Conservation (phyloP, 2,113 vertebrate genomes). For the crab-eating macaque (Macaca fascicularis) region DNA sequence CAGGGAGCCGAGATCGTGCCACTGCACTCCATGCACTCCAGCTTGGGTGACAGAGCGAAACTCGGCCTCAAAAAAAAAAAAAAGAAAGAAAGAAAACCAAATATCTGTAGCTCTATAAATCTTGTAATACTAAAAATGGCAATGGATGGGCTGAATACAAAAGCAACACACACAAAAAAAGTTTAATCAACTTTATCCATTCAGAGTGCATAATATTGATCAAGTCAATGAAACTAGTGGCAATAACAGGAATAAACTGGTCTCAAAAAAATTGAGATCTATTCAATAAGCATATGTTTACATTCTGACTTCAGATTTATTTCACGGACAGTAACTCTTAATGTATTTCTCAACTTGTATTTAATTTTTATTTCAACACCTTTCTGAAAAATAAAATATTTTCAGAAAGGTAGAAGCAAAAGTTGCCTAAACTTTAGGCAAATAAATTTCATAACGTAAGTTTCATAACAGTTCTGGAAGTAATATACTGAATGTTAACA, state of each 20-base stretch:
- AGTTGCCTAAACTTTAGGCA: neutral
- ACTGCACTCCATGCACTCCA: no score
- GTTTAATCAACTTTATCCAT: neutral
- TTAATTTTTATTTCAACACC: neutral
- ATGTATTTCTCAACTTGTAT: neutral
- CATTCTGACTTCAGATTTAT: slow-evolving; percentile 24
- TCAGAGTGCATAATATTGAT: neutral
- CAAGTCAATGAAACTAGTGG: neutral
- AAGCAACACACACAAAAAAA: neutral
- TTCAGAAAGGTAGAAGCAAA: slow-evolving; percentile 1
- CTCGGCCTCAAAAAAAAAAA: no score
- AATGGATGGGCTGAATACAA: neutral
- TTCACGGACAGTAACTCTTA: neutral
- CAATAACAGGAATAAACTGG: neutral
- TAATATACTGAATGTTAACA: neutral
- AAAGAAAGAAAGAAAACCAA: no score
- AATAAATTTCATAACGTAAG: slow-evolving; percentile 6
- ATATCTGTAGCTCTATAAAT: neutral
- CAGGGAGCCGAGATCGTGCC: no score
- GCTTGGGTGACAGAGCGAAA: no score
- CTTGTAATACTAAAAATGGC: neutral
- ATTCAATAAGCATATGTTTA: neutral
- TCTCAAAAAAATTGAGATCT: neutral
- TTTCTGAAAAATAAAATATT: slow-evolving; percentile 4
- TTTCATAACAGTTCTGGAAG: neutral